Evolutionary conservation across 2,797 vertebrate species (phyloP).

Genomic region (Austrolebias charrua): DNA sequence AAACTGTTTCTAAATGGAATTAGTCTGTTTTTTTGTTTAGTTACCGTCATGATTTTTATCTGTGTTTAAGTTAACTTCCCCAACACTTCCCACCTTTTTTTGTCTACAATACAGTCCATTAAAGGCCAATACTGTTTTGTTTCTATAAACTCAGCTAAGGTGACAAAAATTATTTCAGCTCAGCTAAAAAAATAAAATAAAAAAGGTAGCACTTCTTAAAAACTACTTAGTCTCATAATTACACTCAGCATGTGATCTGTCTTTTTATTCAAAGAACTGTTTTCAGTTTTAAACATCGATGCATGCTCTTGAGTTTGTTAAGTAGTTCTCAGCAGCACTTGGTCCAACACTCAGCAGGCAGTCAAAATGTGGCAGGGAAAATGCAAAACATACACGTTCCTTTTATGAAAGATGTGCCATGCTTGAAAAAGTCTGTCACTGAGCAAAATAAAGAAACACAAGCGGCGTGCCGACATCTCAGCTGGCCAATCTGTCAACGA

Average conservation of each 20-base stretch:
- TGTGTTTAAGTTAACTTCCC: too few species aligned
- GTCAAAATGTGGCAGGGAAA: slow-evolving; percentile 4
- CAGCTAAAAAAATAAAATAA: background rate
- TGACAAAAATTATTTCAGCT: background rate
- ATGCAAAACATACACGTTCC: slow-evolving; percentile 12
- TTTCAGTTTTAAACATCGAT: slow-evolving; percentile 12
- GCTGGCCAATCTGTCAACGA: slow-evolving; percentile 8
- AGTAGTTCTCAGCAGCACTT: slow-evolving; percentile 32
- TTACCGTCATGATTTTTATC: too few species aligned
- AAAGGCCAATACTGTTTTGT: background rate
- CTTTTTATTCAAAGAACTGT: background rate
- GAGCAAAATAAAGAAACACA: slow-evolving; percentile 16
- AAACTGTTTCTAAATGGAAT: too few species aligned
- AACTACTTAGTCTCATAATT: slow-evolving; percentile 1
- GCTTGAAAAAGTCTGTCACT: slow-evolving; percentile 23
- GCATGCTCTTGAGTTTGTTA: slow-evolving; percentile 25
- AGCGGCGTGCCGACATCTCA: slow-evolving; percentile 20
- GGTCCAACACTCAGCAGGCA: slow-evolving; percentile 15
- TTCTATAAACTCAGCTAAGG: background rate
- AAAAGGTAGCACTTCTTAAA: background rate
- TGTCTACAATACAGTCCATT: background rate
- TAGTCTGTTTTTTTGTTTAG: too few species aligned
- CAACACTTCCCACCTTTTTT: too few species aligned
- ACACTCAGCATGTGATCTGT: background rate
- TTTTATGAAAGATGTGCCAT: slow-evolving; percentile 3